Conservation (phyloP, 2,888 invertebrate genomes). For the Autographa gamma region DNA sequence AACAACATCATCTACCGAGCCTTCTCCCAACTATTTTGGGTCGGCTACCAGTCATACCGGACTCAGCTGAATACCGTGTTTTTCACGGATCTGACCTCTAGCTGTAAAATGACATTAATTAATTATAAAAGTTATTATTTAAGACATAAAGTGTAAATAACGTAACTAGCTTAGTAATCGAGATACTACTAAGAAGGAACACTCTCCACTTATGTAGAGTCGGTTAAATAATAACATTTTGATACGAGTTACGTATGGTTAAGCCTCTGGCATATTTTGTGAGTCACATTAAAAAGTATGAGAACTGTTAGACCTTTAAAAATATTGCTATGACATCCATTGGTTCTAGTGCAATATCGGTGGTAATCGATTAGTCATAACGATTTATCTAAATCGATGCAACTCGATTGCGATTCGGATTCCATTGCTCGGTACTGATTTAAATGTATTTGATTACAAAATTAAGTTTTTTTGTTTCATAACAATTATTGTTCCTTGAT, state of each 20-base stretch:
- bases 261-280: slow-evolving; percentile 74
- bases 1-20: too few relatives aligned
- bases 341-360: slow-evolving; percentile 65
- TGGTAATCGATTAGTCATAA: slow-evolving; percentile 64
- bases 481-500: slow-evolving; percentile 12
- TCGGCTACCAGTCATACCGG: too few relatives aligned
- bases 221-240: slow-evolving; percentile 59
- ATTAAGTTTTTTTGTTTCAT: slow-evolving; percentile 38
- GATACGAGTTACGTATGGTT: slow-evolving; percentile 54
- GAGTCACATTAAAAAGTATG: slow-evolving; percentile 87
- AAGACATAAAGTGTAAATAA: slow-evolving; percentile 35
- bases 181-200: slow-evolving; percentile 18
- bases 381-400: slow-evolving; percentile 56
- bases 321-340: slow-evolving; percentile 74
- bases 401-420: slow-evolving; percentile 49
- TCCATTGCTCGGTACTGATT: slow-evolving; percentile 36
- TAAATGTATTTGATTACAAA: slow-evolving; percentile 41
- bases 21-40: too few relatives aligned
- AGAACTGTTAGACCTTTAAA: slow-evolving; percentile 84
- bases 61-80: too few relatives aligned
- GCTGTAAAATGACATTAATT: neutral
- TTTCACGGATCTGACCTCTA: too few relatives aligned
- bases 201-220: slow-evolving; percentile 16
- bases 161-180: slow-evolving; percentile 25
- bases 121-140: neutral